Evolutionary conservation across 2,888 invertebrate species (phyloP).

Genomic region (Tridacna crocea): DNA sequence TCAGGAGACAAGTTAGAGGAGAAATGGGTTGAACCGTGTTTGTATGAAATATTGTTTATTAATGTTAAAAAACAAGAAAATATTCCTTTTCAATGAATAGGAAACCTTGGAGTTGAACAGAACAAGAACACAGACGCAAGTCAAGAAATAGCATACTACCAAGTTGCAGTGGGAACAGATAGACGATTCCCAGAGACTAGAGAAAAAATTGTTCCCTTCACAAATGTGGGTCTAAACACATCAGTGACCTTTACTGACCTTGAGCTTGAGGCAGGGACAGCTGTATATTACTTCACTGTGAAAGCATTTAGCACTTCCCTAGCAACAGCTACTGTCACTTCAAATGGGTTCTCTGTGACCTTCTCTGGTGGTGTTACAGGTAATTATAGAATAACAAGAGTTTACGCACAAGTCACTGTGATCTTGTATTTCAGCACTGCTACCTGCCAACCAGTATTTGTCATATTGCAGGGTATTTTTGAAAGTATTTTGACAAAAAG

Average conservation of each 20-base stretch:
- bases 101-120: slow-evolving; percentile 54
- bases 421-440: too few species aligned
- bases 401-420: too few species aligned
- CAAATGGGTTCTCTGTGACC: slow-evolving; percentile 73
- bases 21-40: too few species aligned
- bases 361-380: slow-evolving; percentile 66
- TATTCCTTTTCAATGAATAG: slow-evolving; percentile 29
- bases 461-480: too few species aligned
- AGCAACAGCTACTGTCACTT: slow-evolving; percentile 66
- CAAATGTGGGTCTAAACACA: slow-evolving; percentile 70
- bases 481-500: too few species aligned
- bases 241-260: slow-evolving; percentile 69
- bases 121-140: slow-evolving; percentile 44
- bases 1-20: too few species aligned
- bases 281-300: slow-evolving; percentile 73
- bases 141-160: slow-evolving; percentile 68
- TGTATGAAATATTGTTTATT: too few species aligned
- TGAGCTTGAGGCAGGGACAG: slow-evolving; percentile 58
- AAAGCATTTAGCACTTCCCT: slow-evolving; percentile 67
- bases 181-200: slow-evolving; percentile 68
- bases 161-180: slow-evolving; percentile 73
- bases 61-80: too few species aligned
- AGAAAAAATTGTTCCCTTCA: slow-evolving; percentile 71
- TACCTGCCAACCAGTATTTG: too few species aligned
- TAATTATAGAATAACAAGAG: slow-evolving; percentile 22